Evolutionary conservation across 2,113 vertebrate genomes (phyloP).

Genomic region (Isichthys henryi): DNA sequence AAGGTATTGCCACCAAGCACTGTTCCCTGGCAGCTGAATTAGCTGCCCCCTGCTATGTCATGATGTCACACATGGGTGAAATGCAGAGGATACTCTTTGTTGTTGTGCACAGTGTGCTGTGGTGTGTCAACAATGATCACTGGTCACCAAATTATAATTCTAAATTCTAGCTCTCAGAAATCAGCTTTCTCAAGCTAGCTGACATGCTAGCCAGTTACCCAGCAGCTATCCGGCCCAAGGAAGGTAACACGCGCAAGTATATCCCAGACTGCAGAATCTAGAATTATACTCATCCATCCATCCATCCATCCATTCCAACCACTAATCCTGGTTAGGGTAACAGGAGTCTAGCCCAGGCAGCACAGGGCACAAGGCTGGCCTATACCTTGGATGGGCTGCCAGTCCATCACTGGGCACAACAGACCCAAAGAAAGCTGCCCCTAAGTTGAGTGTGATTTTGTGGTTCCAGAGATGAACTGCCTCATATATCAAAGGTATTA

Average conservation of each 20-base stretch:
- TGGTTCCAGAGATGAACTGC: too few relatives aligned
- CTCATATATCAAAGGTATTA: too few relatives aligned
- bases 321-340: background rate
- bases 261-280: background rate
- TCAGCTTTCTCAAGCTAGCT: background rate
- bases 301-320: background rate
- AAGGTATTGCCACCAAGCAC: too few relatives aligned
- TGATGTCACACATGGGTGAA: too few relatives aligned
- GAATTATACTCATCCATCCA: background rate
- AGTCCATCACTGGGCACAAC: background rate
- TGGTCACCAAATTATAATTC: background rate
- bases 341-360: background rate
- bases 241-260: constrained; percentile 10
- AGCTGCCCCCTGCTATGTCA: too few relatives aligned
- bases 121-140: too few relatives aligned
- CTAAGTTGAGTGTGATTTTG: background rate
- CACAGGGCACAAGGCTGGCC: background rate
- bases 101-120: too few relatives aligned
- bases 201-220: background rate
- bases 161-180: background rate
- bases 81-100: too few relatives aligned
- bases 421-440: background rate
- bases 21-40: too few relatives aligned
- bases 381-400: background rate
- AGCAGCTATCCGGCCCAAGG: background rate